Evolutionary conservation across 2,888 invertebrate genomes (phyloP), one percentile per base, ranked within the genome.

Genomic region (Taenaris catops): DNA sequence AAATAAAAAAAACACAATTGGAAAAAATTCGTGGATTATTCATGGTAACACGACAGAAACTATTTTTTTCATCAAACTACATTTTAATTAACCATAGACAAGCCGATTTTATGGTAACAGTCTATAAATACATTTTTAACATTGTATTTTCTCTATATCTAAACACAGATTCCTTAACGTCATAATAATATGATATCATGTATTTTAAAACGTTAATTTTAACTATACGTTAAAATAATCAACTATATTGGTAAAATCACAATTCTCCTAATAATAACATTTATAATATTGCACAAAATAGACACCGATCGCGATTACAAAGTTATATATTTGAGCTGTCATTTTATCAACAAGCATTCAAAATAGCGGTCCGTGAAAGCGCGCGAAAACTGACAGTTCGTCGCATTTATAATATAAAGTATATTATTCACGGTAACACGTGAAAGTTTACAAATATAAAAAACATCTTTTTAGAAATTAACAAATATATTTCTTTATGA

Each of bases 231-330:
- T 79, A 80, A 78, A 78, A 72, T 74, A 76, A 70, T 65, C 66
- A 70, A 75, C 80, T 81, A 83, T 81, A 73, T 70, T 66, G 64
- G 71, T 79, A 80, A 80, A 84, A 84, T 84, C 84, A 84, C 84
- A 84, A 74, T 83, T 80, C 61, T 71, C 81, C 81, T 83, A 84
- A 74, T 67, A 37, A 62, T 78, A 79, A 81, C 76, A 74, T 75
- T 71, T 61, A 68, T 54, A 71, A 74, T 71, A 75, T 38, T 79
- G 79, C 80, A 79, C 68, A 69, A 68, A 71, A 68, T 74, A 80
- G 69, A 80, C 76, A 80, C 58, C 58, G 65, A 79, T 54, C 57
- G 70, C 65, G 43, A 51, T 48, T 53, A 49, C 40, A 46, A 55
- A 49, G 49, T 53, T 56, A 60, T 48, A 53, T 38, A 18, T 58